phyloP scores from a whole-genome alignment of 2,113 vertebrate genomes.

The Capreolus pygargus region DNA sequence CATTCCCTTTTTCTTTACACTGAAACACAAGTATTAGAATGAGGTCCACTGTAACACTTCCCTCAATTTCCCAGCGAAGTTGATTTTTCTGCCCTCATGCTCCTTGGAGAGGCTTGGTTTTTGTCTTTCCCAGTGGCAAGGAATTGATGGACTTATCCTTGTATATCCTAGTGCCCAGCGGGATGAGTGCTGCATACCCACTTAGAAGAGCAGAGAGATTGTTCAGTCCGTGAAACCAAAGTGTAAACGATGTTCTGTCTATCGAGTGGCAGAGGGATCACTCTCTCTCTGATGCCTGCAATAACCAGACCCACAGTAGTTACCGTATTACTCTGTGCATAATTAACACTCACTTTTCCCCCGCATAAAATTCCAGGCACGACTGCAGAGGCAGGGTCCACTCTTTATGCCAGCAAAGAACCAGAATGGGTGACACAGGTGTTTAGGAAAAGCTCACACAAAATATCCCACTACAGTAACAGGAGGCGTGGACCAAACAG shows the following conservation, averaged over 20 bases:
- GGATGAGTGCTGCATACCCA: background rate
- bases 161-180: background rate
- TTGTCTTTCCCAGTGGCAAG: background rate
- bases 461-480: background rate
- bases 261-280: background rate
- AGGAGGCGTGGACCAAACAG: background rate
- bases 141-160: background rate
- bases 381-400: background rate
- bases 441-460: background rate
- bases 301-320: background rate
- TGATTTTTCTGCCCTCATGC: background rate
- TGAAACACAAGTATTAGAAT: background rate
- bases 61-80: background rate
- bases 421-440: background rate
- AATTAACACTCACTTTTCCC: background rate
- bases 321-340: background rate
- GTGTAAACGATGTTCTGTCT: background rate
- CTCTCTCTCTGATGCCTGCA: background rate
- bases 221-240: background rate
- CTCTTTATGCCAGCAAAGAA: background rate
- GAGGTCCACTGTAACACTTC: background rate
- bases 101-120: background rate
- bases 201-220: background rate
- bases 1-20: background rate
- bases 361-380: background rate